Percentiles rank a stretch among this genome's conserved stretches.
Evolutionary conservation across 1,140 invertebrate genomes (phyloP).

Genomic region (Charaxes varanes): DNA sequence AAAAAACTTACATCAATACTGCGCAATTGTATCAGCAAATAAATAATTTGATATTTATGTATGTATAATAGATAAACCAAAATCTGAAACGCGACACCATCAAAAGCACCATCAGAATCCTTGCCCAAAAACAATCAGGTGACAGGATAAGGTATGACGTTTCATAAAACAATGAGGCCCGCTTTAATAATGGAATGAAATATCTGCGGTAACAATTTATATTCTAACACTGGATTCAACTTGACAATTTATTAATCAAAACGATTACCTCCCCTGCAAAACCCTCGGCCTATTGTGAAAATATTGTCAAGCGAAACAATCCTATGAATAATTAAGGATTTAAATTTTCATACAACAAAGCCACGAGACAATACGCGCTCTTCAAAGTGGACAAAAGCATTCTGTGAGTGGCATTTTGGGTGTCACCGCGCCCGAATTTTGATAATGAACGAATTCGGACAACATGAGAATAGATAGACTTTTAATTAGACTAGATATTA

Average conservation of each 20-base stretch:
- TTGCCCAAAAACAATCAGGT: conserved; percentile 61
- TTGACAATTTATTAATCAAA: conserved; percentile 75
- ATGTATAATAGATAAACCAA: no score
- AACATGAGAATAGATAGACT: conserved; percentile 12
- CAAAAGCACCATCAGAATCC: conserved; percentile 19
- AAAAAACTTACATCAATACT: no score
- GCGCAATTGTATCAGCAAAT: no score
- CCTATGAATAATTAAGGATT: conserved; percentile 74
- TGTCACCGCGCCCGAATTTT: conserved; percentile 51
- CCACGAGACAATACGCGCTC: conserved; percentile 67
- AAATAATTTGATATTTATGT: no score
- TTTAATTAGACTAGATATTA: no score
- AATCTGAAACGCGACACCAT: no score
- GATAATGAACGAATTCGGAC: conserved; percentile 25
- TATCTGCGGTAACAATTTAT: conserved; percentile 72
- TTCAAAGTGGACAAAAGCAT: conserved; percentile 65
- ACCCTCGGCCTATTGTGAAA: conserved; percentile 68
- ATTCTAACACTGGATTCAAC: conserved; percentile 71
- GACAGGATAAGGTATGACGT: conserved; percentile 68
- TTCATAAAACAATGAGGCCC: conserved; percentile 70
- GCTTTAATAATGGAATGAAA: conserved; percentile 67
- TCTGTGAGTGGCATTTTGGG: conserved; percentile 56
- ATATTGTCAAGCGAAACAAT: conserved; percentile 71
- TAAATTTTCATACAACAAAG: conserved; percentile 71
- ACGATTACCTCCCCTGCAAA: conserved; percentile 66